Conservation (phyloP, 2,113 vertebrate genomes). For the Papio anubis region DNA sequence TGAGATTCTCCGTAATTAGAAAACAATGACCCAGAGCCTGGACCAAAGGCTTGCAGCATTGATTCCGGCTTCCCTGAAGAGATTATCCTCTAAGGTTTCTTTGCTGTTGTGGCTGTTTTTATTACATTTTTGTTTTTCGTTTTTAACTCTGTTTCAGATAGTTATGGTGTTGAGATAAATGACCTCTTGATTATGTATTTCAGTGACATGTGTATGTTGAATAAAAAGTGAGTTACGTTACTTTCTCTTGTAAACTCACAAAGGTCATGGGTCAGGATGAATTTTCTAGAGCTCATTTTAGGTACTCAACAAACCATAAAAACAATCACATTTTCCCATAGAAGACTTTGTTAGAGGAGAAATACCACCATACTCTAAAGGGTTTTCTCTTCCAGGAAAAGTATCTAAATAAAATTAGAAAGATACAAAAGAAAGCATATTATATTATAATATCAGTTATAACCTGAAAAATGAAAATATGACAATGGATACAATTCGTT, state of each 20-base stretch:
- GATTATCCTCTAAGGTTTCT: neutral
- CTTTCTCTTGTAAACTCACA: neutral
- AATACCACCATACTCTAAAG: neutral
- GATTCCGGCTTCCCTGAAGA: too few species aligned
- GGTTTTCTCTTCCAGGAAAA: neutral
- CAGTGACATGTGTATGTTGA: neutral
- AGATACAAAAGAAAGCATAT: neutral
- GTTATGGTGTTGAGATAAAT: neutral
- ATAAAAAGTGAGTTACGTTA: neutral
- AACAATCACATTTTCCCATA: neutral
- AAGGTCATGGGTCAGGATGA: neutral
- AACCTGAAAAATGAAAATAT: neutral
- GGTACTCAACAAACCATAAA: neutral
- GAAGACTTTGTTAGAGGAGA: neutral
- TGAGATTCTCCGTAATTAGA: neutral
- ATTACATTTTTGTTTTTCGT: neutral
- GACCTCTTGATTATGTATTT: neutral
- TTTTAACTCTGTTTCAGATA: neutral
- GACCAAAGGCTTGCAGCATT: too few species aligned
- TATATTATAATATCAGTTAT: neutral
- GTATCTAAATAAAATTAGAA: neutral
- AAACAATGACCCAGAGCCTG: neutral
- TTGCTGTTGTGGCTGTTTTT: neutral
- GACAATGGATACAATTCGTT: neutral
- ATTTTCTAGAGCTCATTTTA: conserved; percentile 8